Evolutionary conservation across 2,797 vertebrate species (phyloP).

Genomic region (Morus bassanus): DNA sequence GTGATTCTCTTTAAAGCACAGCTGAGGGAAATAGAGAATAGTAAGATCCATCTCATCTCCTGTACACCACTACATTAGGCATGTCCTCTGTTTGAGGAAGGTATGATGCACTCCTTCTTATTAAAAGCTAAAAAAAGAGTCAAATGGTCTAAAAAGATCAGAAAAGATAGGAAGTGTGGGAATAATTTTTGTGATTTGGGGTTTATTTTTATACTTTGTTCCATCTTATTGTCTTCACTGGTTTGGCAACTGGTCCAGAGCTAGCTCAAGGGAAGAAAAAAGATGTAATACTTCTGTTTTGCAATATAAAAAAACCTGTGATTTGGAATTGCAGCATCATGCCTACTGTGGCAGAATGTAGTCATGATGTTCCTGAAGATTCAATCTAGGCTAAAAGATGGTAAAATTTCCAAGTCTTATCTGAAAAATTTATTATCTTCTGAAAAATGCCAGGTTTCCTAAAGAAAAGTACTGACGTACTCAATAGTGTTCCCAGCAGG

Average conservation of each 20-base stretch:
- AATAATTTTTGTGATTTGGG: neutral
- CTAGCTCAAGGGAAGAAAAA: neutral
- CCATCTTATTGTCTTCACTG: rapidly evolving
- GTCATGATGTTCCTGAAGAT: neutral
- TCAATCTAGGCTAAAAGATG: neutral
- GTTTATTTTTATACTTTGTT: neutral
- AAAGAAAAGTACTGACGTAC: neutral
- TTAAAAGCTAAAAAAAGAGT: neutral
- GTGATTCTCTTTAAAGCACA: neutral
- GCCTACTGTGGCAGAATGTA: neutral
- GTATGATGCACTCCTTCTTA: neutral
- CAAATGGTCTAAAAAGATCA: neutral
- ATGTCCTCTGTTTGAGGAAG: neutral
- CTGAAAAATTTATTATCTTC: neutral
- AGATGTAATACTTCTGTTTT: neutral
- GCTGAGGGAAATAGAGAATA: neutral
- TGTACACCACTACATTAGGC: neutral
- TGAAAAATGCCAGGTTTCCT: neutral
- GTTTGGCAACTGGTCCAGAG: neutral
- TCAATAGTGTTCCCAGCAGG: neutral
- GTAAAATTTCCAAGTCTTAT: neutral
- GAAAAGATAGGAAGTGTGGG: neutral
- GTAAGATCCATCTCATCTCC: neutral
- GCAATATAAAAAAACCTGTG: neutral
- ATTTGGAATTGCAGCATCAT: neutral